Percentiles rank a stretch among this genome's conserved stretches.
Evolutionary conservation across 2,888 invertebrate species (phyloP).

Genomic region (Philereme vetulata): DNA sequence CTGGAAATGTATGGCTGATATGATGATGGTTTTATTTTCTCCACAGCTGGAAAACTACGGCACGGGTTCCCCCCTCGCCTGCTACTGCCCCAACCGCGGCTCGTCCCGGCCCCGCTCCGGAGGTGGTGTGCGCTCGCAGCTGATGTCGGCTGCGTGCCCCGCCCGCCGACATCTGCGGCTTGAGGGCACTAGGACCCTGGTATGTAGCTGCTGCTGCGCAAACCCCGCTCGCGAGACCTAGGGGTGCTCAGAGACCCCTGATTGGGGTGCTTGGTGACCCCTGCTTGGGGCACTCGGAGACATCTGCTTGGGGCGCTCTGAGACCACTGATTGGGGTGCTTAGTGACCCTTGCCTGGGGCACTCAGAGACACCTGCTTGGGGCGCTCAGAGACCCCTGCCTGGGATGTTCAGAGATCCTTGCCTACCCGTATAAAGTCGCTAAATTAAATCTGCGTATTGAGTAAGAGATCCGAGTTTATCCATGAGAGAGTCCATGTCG

Average conservation of each 20-base stretch:
- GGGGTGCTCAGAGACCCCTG: neutral
- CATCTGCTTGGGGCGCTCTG: too few relatives aligned
- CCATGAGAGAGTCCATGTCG: too few relatives aligned
- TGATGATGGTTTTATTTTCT: too few relatives aligned
- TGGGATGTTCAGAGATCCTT: too few relatives aligned
- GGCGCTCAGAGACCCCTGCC: neutral
- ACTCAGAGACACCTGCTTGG: neutral
- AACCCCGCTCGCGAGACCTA: too few relatives aligned
- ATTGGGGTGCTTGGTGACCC: neutral
- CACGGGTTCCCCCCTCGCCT: slow-evolving; percentile 87
- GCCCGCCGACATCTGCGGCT: slow-evolving; percentile 93
- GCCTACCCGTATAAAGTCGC: too few relatives aligned
- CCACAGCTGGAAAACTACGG: slow-evolving; percentile 83
- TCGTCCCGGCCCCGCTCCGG: slow-evolving; percentile 30
- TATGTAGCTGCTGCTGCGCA: slow-evolving; percentile 41
- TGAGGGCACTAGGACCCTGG: slow-evolving; percentile 91
- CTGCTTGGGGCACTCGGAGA: too few relatives aligned
- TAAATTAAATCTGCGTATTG: too few relatives aligned
- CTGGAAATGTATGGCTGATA: too few relatives aligned
- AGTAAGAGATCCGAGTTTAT: too few relatives aligned
- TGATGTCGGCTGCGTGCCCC: slow-evolving; percentile 91
- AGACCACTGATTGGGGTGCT: too few relatives aligned
- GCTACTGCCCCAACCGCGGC: slow-evolving; percentile 81
- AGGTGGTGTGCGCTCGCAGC: slow-evolving; percentile 86
- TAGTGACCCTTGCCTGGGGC: neutral